A percentile compares a stretch with the other conserved stretches of the same genome.
Conservation (phyloP, 2,797 vertebrate species). For the Pseudochromis fuscus region DNA sequence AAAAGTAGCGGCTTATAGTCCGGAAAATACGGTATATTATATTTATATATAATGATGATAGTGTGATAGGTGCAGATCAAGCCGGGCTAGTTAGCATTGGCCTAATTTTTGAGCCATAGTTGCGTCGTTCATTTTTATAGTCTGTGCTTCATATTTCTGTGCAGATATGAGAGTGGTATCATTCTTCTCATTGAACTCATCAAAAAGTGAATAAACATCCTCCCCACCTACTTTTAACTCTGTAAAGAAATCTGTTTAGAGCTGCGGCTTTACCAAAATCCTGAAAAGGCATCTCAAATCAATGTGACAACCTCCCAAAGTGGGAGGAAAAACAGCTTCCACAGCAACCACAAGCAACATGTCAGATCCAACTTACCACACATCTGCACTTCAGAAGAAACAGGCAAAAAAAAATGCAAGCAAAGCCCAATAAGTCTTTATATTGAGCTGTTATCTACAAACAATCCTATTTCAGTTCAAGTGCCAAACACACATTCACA, state of each 20-base stretch:
- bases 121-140: no score
- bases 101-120: no score
- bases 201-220: background rate
- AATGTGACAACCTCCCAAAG: background rate
- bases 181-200: background rate
- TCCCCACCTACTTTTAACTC: background rate
- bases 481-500: conserved; percentile 33
- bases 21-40: no score
- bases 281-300: background rate
- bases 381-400: conserved; percentile 50
- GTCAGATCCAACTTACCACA: conserved; percentile 68
- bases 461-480: conserved; percentile 40
- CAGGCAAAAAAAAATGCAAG: conserved; percentile 42
- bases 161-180: background rate
- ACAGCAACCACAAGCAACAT: conserved; percentile 47
- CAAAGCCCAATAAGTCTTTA: conserved; percentile 2
- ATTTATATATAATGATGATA: no score
- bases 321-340: background rate
- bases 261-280: background rate
- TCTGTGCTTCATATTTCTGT: no score
- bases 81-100: no score
- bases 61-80: no score
- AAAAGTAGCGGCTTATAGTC: no score
- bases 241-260: background rate
- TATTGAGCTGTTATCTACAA: conserved; percentile 10